Evolutionary conservation across 2,113 vertebrate species (phyloP), one percentile per base, ranked within the genome.

Genomic region (Peromyscus polionotus): DNA sequence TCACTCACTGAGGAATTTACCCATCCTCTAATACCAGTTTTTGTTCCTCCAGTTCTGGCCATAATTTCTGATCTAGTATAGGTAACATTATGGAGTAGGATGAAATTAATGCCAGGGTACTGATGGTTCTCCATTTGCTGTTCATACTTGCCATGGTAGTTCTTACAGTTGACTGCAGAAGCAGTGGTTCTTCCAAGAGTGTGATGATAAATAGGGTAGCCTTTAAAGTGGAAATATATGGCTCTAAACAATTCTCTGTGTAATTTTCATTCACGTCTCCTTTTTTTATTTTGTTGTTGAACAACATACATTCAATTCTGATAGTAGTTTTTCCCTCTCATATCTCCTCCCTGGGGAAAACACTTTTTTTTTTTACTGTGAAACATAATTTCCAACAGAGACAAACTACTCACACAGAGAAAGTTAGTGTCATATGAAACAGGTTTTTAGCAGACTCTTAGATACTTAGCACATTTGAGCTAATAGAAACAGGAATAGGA

Each of bases 91-190:
- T 26, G 17, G 4, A 83, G 39, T 7, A 13, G 5, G 12, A 13
- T 51, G 57, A 26, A 31, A 31, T 63, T 61, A 75, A 42, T 75
- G 39, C 3, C 39, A 42, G 14, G 5, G 5, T 26, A 17, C 1
- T 65, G 17, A 26, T 39, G 28, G 22, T 12, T 85, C 59, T 85
- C 6, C n/a, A 48, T 45, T 68, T 42, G 16, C 63, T 86, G 28
- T 63, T 48, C 26, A 77, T 77, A 31, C 3, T 77, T 77, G 24
- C 24, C 42, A 28, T 48, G 45, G 7, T 14, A 77, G 26, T 77
- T 11, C 22, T 5, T 48, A 2, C 6, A 7, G 1, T 6, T 3
- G 13, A 42, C 11, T 77, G 26, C 12, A 48, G 12, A 4, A 77
- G 14, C 42, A 26, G 13, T 48, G 45, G 12, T 28, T 28, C 42